Evolutionary conservation across 2,113 vertebrate species (phyloP).

Genomic region (Ophthalmolycus amberensis): DNA sequence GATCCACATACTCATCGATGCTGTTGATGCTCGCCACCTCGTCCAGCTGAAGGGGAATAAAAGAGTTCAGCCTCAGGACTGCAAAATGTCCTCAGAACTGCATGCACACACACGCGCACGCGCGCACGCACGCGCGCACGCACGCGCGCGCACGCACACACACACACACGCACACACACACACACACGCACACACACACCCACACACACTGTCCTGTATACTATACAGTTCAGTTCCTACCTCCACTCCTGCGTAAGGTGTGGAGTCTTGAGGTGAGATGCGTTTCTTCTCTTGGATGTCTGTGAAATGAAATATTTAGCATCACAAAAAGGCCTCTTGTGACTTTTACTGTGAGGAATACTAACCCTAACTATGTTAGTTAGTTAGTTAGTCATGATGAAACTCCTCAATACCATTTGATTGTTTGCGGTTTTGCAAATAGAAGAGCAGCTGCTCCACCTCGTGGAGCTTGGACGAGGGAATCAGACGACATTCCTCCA

Average conservation of each 20-base stretch:
- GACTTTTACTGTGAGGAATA: background rate
- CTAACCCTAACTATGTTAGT: background rate
- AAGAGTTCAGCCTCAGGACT: background rate
- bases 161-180: background rate
- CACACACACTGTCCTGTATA: background rate
- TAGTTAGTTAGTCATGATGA: too few species aligned
- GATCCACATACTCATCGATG: constrained; percentile 93
- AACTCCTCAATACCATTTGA: constrained; percentile 64
- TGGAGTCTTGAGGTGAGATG: constrained; percentile 88
- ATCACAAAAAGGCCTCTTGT: background rate
- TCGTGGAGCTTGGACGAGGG: constrained; percentile 90
- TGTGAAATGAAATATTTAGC: constrained; percentile 34
- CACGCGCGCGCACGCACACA: too few species aligned
- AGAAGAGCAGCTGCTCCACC: constrained; percentile 93
- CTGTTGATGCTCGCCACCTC: constrained; percentile 92
- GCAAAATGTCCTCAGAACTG: background rate
- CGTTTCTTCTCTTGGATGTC: constrained; percentile 88
- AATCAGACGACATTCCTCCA: constrained; percentile 94
- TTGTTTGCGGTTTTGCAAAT: constrained; percentile 92
- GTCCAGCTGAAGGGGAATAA: constrained; percentile 84
- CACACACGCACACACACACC: too few species aligned
- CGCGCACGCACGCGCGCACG: too few species aligned
- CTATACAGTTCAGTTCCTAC: constrained; percentile 73
- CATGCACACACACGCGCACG: too few species aligned
- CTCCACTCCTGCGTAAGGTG: constrained; percentile 92